Evolutionary conservation across 1,140 invertebrate species (phyloP).

Genomic region (Scaptomyza pallida): DNA sequence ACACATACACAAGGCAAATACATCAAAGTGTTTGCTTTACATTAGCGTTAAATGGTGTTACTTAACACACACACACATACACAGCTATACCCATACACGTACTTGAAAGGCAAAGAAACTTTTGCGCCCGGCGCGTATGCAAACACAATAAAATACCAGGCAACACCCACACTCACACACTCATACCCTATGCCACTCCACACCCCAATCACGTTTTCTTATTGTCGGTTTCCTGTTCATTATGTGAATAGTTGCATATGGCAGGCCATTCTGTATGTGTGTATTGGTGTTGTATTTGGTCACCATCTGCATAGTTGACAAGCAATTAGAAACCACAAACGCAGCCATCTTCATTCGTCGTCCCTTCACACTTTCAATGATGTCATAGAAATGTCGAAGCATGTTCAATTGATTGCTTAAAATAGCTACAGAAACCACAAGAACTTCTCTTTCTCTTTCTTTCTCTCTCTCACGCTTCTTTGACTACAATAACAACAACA

Average conservation of each 20-base stretch:
- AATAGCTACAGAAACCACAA: too few species aligned
- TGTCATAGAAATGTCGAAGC: not conserved
- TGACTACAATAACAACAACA: too few species aligned
- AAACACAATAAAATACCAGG: conserved; percentile 44
- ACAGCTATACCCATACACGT: conserved; percentile 20
- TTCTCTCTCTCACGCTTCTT: too few species aligned
- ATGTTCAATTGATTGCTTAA: conserved; percentile 4
- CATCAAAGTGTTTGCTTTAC: conserved; percentile 78
- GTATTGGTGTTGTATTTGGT: conserved; percentile 8
- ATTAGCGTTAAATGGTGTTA: conserved; percentile 82
- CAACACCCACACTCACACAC: not conserved
- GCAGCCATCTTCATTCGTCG: not conserved
- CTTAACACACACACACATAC: conserved; percentile 57
- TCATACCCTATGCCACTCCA: not conserved
- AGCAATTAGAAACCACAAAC: conserved; percentile 72
- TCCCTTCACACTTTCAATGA: not conserved
- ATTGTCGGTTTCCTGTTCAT: not conserved
- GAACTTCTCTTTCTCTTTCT: too few species aligned
- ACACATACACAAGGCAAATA: conserved; percentile 61
- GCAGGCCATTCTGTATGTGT: conserved; percentile 6
- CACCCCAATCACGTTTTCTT: too few species aligned
- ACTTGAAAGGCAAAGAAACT: conserved; percentile 41
- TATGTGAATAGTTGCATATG: conserved; percentile 64
- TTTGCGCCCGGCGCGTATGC: conserved; percentile 43
- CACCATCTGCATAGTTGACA: conserved; percentile 53